Percentiles rank a stretch among this genome's conserved stretches.
Evolutionary conservation across 2,113 vertebrate genomes (phyloP).

Genomic region (Typhlomys cinereus): DNA sequence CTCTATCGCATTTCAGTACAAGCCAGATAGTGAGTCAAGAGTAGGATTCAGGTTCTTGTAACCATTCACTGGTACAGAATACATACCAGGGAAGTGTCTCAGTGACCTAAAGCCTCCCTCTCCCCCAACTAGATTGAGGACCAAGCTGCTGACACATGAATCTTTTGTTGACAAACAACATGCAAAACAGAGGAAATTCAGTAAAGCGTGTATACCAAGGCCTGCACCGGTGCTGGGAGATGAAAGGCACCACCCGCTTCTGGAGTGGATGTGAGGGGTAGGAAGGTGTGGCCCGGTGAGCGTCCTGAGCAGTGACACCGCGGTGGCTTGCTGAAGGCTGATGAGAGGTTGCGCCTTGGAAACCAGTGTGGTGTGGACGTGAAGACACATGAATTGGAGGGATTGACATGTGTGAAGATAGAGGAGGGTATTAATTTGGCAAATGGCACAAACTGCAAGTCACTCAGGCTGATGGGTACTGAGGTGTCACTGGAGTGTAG

Average conservation of each 20-base stretch:
- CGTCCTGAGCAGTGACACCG: background rate
- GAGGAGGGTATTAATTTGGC: background rate
- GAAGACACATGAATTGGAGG: background rate
- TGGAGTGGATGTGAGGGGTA: background rate
- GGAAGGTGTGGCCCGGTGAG: no score
- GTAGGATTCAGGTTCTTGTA: background rate
- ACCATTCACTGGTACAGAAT: background rate
- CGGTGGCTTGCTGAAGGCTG: background rate
- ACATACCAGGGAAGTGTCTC: background rate
- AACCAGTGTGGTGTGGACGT: background rate
- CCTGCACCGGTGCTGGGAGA: no score
- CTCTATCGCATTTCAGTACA: background rate
- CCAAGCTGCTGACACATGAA: background rate
- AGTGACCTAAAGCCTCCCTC: background rate
- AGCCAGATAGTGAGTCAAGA: background rate
- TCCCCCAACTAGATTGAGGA: background rate
- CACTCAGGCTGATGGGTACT: background rate
- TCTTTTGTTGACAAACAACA: background rate
- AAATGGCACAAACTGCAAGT: background rate
- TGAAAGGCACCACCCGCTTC: background rate
- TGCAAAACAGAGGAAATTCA: background rate
- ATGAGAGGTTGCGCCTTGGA: background rate
- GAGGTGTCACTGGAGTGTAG: background rate
- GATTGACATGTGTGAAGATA: background rate
- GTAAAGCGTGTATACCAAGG: no score